Evolutionary conservation across 2,888 invertebrate genomes (phyloP), one percentile per base, ranked within the genome.

Genomic region (Baronia brevicornis): DNA sequence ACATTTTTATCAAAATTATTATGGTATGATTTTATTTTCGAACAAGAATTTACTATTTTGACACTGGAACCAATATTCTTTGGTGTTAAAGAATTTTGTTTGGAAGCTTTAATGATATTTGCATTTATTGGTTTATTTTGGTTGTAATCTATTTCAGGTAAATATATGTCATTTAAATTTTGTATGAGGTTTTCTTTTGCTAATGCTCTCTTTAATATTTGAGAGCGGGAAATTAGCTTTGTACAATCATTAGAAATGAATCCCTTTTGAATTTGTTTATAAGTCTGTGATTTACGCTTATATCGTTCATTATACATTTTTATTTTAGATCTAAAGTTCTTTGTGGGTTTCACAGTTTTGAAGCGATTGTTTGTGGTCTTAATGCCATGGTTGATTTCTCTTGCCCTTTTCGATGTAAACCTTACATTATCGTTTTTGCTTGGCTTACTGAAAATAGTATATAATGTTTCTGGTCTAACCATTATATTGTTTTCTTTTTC

Each of bases 111-210:
- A n/a, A n/a, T n/a, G n/a, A n/a, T 48, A 36, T 48, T 54, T 1
- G 37, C 29, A 12, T 48, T 51, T 12, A 51, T 45, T 13, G 46
- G 32, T 30, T 11, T 48, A 52, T n/a, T n/a, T n/a, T n/a, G n/a
- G n/a, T n/a, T n/a, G n/a, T n/a, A n/a, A n/a, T n/a, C n/a, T n/a
- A n/a, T n/a, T n/a, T n/a, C n/a, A n/a, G n/a, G n/a, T n/a, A n/a
- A 24, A 50, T 12, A 33, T 30, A 55, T 28, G 35, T 36, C 40
- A 32, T 43, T 43, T 3, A 36, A 18, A 9, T 55, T 47, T 3
- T 52, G 48, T 13, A 65, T 37, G 18, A 65, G 46, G 39, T 70
- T 69, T 50, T 61, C 60, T 48, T 59, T 66, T 7, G 60, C 59
- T 12, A 45, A 39, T 6, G 47, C 49, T 44, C 61, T 68, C 54